Conservation (phyloP, 2,113 vertebrate species). For the Taxidea taxus region DNA sequence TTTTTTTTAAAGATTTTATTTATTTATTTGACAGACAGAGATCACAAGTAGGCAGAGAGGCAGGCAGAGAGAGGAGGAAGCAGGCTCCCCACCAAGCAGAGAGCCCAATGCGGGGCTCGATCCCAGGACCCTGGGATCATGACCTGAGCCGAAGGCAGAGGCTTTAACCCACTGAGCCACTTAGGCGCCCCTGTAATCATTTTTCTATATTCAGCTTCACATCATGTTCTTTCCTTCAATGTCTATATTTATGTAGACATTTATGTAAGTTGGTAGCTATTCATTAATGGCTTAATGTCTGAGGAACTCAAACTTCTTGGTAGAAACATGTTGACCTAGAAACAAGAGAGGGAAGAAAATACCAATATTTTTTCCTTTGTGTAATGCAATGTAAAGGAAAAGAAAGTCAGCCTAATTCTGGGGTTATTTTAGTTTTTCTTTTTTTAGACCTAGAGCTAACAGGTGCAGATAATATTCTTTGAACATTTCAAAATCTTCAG, state of each 20-base stretch:
- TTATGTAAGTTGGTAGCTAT: not conserved
- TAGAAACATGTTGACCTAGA: conserved; percentile 7
- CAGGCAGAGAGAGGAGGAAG: too few relatives aligned
- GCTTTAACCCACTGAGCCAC: too few relatives aligned
- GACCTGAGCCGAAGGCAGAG: too few relatives aligned
- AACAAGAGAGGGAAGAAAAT: not conserved
- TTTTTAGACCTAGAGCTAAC: conserved; percentile 41
- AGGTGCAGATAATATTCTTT: conserved; percentile 40
- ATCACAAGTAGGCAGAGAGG: too few relatives aligned
- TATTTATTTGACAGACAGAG: too few relatives aligned
- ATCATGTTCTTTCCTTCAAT: not conserved
- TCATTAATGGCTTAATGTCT: not conserved
- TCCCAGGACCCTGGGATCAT: too few relatives aligned
- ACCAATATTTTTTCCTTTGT: not conserved
- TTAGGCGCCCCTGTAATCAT: not conserved
- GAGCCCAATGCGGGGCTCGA: too few relatives aligned
- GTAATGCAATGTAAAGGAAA: not conserved
- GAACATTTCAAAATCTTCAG: conserved; percentile 25
- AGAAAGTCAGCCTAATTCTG: not conserved
- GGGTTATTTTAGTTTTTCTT: not conserved
- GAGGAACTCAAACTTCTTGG: conserved; percentile 11
- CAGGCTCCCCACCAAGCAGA: too few relatives aligned
- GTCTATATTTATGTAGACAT: not conserved
- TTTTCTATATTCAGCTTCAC: not conserved
- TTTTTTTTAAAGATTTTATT: too few relatives aligned